Evolutionary conservation across 2,797 vertebrate genomes (phyloP), one percentile per base, ranked within the genome.

Genomic region (Phoebastria nigripes): DNA sequence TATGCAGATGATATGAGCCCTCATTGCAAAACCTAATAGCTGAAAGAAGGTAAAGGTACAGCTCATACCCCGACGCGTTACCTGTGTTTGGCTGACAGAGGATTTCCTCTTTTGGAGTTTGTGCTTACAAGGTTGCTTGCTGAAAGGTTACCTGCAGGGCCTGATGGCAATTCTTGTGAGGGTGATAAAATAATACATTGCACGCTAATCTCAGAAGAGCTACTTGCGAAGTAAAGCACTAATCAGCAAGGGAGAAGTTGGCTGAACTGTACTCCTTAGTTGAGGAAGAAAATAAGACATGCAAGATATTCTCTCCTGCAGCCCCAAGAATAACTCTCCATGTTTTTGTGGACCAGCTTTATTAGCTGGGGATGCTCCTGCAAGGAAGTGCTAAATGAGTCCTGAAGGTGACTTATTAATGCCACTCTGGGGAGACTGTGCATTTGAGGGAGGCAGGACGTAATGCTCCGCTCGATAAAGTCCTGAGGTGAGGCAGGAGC

Each of bases 21-120:
- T 91, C 49, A 9, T 2, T 76, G 26, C 63, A 85, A 80, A 70
- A 47, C 31, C 25, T 47, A 39, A n/a, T 65, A 66, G 39, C 47
- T 66, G 31, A 39, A 87, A 69, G 42, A 47, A 82, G 47, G 47
- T 71, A 44, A 80, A 87, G 41, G 49, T 55, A 35, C 46, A 44
- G 39, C 26, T 86, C 5, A 4, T 51, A 51, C 26, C 35, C 21
- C 0, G 0, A 35, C 6, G 2, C 0, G 0, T 73, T 72, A n/a
- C n/a, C 54, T 78, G 31, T 20, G 18, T 74, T 69, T 83, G 82
- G 69, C 35, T 91, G 58, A 49, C 37, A 65, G 59, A 87, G 29
- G 41, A 46, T 77, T 93, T 93, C 25, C 47, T 91, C 47, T 89
- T 54, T 33, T 28, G n/a, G 55, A 67, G 35, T 58, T 74, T 55